A percentile compares a stretch with the other conserved stretches of the same genome.
Evolutionary conservation across 2,888 invertebrate genomes (phyloP).

Genomic region (Gerris lacustris): DNA sequence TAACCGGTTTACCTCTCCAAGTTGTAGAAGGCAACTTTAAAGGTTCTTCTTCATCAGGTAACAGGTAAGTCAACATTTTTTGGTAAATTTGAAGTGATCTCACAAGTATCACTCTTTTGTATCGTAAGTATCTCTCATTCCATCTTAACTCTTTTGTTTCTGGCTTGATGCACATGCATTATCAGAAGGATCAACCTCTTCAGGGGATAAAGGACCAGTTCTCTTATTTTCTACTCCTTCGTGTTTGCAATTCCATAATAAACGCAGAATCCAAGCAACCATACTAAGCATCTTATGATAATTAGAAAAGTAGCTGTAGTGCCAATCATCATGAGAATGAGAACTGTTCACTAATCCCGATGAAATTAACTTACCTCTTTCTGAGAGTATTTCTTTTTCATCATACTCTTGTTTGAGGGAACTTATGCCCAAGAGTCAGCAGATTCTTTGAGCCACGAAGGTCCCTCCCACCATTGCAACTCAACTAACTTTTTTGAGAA

Average conservation of each 20-base stretch:
- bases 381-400: neutral
- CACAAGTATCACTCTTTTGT: no score
- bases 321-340: neutral
- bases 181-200: neutral
- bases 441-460: slow-evolving; percentile 4
- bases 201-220: neutral
- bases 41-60: neutral
- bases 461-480: slow-evolving; percentile 17
- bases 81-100: no score
- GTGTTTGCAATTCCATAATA: slow-evolving; percentile 3
- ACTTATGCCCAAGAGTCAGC: neutral
- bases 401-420: neutral
- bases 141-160: no score
- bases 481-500: neutral
- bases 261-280: slow-evolving; percentile 13
- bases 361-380: neutral
- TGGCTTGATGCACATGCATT: neutral
- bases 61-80: neutral
- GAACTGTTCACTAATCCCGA: neutral
- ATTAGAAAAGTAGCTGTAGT: slow-evolving; percentile 12
- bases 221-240: neutral
- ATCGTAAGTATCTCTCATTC: no score
- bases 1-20: neutral
- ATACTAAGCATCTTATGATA: slow-evolving; percentile 9
- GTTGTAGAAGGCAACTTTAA: neutral